Percentiles rank a stretch among this genome's conserved stretches.
Evolutionary conservation across 2,797 vertebrate species (phyloP).

Genomic region (Orientallactaga sibirica): DNA sequence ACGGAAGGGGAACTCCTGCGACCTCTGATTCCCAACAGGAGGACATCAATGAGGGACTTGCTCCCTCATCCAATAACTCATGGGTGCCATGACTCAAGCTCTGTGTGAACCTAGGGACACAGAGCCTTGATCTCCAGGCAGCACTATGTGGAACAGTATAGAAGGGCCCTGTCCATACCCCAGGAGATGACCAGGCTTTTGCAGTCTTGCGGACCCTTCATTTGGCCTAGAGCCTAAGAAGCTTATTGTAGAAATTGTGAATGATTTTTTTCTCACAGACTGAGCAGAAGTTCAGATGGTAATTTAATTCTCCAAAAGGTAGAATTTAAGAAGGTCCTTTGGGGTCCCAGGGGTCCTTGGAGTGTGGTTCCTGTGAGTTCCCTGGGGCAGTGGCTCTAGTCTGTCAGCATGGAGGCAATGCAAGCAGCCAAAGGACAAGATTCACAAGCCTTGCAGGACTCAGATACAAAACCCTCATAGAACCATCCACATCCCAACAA

Average conservation of each 20-base stretch:
- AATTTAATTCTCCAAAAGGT: background rate
- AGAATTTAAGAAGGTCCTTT: background rate
- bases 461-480: background rate
- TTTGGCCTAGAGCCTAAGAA: background rate
- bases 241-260: too few relatives aligned
- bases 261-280: background rate
- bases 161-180: too few relatives aligned
- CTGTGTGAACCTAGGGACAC: background rate
- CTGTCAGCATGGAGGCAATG: background rate
- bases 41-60: too few relatives aligned
- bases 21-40: background rate
- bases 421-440: background rate
- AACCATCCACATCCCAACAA: background rate
- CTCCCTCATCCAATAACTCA: background rate
- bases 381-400: background rate
- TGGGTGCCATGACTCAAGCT: too few relatives aligned
- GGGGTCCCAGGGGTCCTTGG: background rate
- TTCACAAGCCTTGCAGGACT: too few relatives aligned
- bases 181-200: background rate
- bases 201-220: background rate
- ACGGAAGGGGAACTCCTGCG: background rate
- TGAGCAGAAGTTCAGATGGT: background rate
- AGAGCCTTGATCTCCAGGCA: background rate
- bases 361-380: background rate
- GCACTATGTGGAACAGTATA: too few relatives aligned